Evolutionary conservation across 2,113 vertebrate genomes (phyloP).

Genomic region (Mola mola): DNA sequence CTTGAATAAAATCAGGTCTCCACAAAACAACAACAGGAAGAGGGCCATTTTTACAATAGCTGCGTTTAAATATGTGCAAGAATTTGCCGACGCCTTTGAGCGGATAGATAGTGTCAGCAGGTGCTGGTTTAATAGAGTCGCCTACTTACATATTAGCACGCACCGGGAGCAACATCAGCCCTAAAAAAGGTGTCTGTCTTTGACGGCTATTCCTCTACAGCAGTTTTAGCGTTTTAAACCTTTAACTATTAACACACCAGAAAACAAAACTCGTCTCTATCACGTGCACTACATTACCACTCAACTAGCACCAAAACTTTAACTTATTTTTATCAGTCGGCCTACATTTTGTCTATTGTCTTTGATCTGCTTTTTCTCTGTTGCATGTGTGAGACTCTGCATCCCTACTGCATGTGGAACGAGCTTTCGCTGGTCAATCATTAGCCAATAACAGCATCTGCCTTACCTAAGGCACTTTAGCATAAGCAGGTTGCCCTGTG

Average conservation of each 20-base stretch:
- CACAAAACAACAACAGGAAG: constrained; percentile 86
- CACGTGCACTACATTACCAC: background rate
- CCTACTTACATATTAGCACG: constrained; percentile 61
- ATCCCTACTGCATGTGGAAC: constrained; percentile 45
- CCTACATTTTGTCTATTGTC: background rate
- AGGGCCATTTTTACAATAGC: constrained; percentile 82
- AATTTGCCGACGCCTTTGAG: constrained; percentile 65
- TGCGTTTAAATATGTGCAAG: constrained; percentile 77
- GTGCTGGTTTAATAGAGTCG: constrained; percentile 56
- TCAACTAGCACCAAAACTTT: too few relatives aligned
- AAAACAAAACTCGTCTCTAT: background rate
- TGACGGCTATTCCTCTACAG: background rate
- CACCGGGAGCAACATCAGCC: constrained; percentile 16
- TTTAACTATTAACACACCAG: background rate
- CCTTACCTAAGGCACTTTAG: constrained; percentile 45
- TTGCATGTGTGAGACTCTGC: background rate
- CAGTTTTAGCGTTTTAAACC: background rate
- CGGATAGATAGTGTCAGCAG: constrained; percentile 59
- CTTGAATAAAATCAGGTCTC: constrained; percentile 82
- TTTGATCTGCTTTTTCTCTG: background rate
- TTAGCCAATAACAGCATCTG: constrained; percentile 67
- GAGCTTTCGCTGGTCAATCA: constrained; percentile 72
- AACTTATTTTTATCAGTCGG: too few relatives aligned
- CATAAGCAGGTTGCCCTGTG: constrained; percentile 30
- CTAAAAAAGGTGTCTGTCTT: constrained; percentile 21